phyloP scores from a whole-genome alignment of 2,888 invertebrate species.

The Dolichomitus sp. region DNA sequence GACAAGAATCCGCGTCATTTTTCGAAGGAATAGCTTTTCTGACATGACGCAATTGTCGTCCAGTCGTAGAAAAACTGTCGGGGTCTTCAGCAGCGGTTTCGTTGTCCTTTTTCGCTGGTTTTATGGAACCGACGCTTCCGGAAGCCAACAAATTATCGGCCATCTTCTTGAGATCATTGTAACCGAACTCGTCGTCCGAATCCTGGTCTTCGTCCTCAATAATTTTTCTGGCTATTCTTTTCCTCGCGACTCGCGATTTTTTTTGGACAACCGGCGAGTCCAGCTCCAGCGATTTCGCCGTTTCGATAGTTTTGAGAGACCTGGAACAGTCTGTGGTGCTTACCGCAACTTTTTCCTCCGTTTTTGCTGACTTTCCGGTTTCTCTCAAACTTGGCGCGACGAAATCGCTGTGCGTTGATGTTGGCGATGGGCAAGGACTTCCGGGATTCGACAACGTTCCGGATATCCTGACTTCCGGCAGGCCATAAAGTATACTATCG shows the following conservation, averaged over 20 bases:
- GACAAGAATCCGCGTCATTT: background rate
- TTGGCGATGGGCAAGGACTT: conserved; percentile 51
- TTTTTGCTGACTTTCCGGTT: background rate
- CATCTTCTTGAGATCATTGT: conserved; percentile 62
- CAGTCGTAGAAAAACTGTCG: background rate
- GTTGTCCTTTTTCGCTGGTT: background rate
- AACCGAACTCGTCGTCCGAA: conserved; percentile 62
- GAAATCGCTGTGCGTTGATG: conserved; percentile 45
- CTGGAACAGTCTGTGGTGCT: background rate
- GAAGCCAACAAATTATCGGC: conserved; percentile 58
- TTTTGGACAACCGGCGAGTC: conserved; percentile 29
- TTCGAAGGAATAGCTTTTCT: background rate
- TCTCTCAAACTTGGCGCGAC: conserved; percentile 4
- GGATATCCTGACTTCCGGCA: conserved; percentile 78
- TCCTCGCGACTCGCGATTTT: conserved; percentile 33
- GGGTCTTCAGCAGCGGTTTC: background rate
- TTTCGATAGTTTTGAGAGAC: background rate
- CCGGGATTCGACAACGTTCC: conserved; percentile 73
- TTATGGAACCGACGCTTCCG: conserved; percentile 3
- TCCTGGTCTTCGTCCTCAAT: conserved; percentile 38
- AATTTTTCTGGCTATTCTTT: conserved; percentile 2
- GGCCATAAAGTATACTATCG: conserved; percentile 75
- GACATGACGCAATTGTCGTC: conserved; percentile 4
- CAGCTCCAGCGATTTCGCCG: background rate
- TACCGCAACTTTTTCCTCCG: background rate